Percentiles rank a stretch among this genome's conserved stretches.
Evolutionary conservation across 2,113 vertebrate genomes (phyloP).

Genomic region (Pogonocichla stellata): DNA sequence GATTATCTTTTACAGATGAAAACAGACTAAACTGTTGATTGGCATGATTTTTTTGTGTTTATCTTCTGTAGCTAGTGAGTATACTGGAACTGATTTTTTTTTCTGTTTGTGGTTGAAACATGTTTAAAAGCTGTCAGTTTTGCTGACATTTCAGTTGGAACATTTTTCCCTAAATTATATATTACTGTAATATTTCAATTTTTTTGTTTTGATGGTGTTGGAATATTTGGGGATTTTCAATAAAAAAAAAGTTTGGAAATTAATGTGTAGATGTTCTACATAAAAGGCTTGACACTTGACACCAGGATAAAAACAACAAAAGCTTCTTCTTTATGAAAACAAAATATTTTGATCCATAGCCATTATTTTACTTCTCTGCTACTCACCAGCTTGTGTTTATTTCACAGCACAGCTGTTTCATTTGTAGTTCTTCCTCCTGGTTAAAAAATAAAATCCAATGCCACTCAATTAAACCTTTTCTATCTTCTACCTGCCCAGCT

Average conservation of each 20-base stretch:
- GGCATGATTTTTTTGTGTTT: not conserved
- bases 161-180: not conserved
- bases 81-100: not conserved
- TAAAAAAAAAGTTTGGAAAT: not conserved
- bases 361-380: not conserved
- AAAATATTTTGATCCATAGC: conserved; percentile 1
- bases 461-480: not conserved
- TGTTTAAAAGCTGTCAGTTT: not conserved
- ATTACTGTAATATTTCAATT: not conserved
- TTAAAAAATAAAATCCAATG: not conserved
- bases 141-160: not conserved
- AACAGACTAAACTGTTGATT: not conserved
- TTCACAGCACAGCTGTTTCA: not conserved
- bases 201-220: not conserved
- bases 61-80: not conserved
- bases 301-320: not conserved
- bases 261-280: not conserved
- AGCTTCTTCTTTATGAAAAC: not conserved
- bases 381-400: not conserved
- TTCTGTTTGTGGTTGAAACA: not conserved
- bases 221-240: not conserved
- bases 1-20: not conserved
- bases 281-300: not conserved
- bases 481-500: not conserved
- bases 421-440: not conserved